phyloP scores from a whole-genome alignment of 2,888 invertebrate genomes.

The Watsonalla cultraria region DNA sequence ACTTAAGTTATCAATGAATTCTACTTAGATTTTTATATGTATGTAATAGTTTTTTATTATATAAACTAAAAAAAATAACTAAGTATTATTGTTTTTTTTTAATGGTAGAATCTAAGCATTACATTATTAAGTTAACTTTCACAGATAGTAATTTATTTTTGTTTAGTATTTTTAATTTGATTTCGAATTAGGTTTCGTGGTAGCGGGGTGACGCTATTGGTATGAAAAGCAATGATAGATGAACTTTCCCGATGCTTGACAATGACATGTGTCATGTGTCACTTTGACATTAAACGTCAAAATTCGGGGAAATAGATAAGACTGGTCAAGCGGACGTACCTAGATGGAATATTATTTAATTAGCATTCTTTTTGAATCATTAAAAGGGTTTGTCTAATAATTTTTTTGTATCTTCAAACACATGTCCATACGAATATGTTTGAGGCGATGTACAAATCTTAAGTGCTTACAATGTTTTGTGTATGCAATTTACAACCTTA shows the following conservation, averaged over 20 bases:
- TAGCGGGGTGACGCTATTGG: too few relatives aligned
- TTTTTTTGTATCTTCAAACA: neutral
- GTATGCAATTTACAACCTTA: neutral
- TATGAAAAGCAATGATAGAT: neutral
- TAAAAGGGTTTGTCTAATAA: neutral
- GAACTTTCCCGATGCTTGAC: neutral
- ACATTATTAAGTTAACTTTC: too few relatives aligned
- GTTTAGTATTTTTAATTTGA: too few relatives aligned
- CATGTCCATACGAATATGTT: neutral
- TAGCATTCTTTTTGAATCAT: neutral
- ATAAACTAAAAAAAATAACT: too few relatives aligned
- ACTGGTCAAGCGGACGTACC: neutral
- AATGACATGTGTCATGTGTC: neutral
- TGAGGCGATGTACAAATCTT: neutral
- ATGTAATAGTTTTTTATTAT: too few relatives aligned
- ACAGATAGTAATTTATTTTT: too few relatives aligned
- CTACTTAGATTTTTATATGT: too few relatives aligned
- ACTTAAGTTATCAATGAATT: too few relatives aligned
- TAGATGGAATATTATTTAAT: neutral
- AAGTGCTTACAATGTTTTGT: neutral
- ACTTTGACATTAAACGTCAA: neutral
- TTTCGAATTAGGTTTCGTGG: too few relatives aligned
- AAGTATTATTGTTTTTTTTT: too few relatives aligned
- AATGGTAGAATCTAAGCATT: too few relatives aligned
- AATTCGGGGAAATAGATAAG: neutral